Base-by-base conservation (phyloP, 2,113 vertebrate species). In the Mus spicilegus region DNA sequence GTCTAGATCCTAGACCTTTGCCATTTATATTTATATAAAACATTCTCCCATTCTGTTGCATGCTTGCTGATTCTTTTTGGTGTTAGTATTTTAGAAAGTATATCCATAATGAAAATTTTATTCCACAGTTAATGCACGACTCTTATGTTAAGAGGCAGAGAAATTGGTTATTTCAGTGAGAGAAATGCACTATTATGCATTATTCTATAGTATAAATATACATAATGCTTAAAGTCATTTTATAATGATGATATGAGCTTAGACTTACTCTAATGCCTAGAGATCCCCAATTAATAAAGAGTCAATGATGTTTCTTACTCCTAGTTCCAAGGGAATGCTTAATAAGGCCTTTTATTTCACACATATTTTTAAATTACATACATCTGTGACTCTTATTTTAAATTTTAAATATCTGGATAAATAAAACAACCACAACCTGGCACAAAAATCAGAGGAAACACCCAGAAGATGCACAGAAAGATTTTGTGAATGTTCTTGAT, bases 381-480 rank as follows among this genome's bases (percentile, higher is more conserved):
- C 10, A 75, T 51, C 75, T 87, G 49, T 12, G 8, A 87, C 26
- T 81, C 89, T 90, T n/a, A 80, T 84, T 63, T 97, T 76, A 75
- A 49, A 39, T 93, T 86, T 63, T n/a, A 69, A n/a, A 81, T 69
- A 22, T 9, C 14, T 75, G 6, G 49, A n/a, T 56, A 49, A 84
- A 84, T 67, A 94, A 87, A 36, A 70, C 33, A 70, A 70, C 16
- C n/a, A 17, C 30, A 76, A 61, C 8, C 73, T 61, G 24, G 19
- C 19, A 75, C 9, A 77, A n/a, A 63, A 77, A 56, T 91, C 58
- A 51, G n/a, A 91, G 33, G 46, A 92, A 89, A 89, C 5, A 24
- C 73, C 67, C 69, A 9, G 72, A 69, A 9, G 14, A 84, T 26
- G 80, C 72, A 4, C 22, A 91, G 49, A 95, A 82, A 3, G 2